phyloP scores from a whole-genome alignment of 2,113 vertebrate species.

The Grammomys surdaster region DNA sequence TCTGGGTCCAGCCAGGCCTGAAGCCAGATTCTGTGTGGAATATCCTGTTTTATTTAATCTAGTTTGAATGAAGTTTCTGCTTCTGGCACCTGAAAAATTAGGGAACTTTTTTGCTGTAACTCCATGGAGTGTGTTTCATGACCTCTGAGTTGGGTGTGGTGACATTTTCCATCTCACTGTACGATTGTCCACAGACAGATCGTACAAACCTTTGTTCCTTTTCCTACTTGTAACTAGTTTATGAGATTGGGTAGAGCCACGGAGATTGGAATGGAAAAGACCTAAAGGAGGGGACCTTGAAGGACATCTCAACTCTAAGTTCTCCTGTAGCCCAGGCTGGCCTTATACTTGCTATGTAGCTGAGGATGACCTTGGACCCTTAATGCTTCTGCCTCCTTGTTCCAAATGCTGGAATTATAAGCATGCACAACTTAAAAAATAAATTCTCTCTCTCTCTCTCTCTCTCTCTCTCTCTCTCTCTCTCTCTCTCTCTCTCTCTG shows the following conservation, averaged over 20 bases:
- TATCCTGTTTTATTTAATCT: neutral
- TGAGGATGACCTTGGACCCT: neutral
- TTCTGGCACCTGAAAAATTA: neutral
- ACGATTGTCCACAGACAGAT: neutral
- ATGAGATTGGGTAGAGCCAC: neutral
- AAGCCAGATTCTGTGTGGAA: neutral
- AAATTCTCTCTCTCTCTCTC: neutral
- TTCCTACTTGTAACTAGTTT: neutral
- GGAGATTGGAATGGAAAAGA: neutral
- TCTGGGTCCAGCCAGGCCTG: conserved; percentile 13
- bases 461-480: too few species aligned
- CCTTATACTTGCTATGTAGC: neutral
- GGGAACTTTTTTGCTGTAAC: conserved; percentile 13
- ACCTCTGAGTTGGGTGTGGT: neutral
- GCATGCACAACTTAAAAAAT: neutral
- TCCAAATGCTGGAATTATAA: neutral
- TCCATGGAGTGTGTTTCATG: neutral
- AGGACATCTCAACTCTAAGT: neutral
- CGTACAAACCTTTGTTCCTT: neutral
- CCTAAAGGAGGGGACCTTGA: neutral
- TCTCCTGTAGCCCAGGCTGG: neutral
- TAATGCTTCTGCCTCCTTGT: neutral
- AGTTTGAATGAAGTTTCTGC: conserved; percentile 31
- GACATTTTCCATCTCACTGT: neutral
- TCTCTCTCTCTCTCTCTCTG: neutral